Evolutionary conservation across 2,113 vertebrate species (phyloP).

Genomic region (Hiodon tergisus): DNA sequence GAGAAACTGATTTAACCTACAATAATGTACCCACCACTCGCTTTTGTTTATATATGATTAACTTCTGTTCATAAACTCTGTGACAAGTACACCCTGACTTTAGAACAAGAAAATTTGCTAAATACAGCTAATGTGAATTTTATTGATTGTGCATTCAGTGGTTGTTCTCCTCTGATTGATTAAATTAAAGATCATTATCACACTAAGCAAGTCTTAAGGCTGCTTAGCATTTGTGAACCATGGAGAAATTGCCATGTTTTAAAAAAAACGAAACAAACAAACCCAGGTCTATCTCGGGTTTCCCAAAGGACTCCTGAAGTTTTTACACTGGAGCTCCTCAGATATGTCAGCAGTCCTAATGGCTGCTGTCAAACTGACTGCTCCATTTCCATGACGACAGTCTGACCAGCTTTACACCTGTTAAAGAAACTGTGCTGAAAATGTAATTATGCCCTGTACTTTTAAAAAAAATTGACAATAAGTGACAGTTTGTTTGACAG

Average conservation of each 20-base stretch:
- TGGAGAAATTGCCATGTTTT: not conserved
- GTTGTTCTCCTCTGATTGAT: not conserved
- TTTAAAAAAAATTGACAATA: not conserved
- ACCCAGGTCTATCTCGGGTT: not conserved
- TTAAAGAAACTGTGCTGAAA: not conserved
- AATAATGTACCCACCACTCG: not conserved
- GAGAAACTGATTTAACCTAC: not conserved
- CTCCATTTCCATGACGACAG: too few species aligned
- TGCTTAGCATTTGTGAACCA: slow-evolving; percentile 3
- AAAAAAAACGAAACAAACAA: not conserved
- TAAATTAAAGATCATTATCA: not conserved
- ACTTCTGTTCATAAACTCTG: not conserved
- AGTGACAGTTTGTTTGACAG: not conserved
- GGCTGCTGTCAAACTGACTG: not conserved
- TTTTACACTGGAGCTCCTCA: not conserved
- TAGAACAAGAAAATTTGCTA: not conserved
- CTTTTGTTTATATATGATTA: not conserved
- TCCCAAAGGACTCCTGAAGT: not conserved
- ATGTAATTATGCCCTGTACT: not conserved
- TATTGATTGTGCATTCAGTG: not conserved
- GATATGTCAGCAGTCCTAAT: not conserved
- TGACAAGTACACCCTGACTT: not conserved
- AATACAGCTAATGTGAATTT: not conserved
- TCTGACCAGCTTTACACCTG: not conserved
- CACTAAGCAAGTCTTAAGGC: not conserved